A percentile compares a stretch with the other conserved stretches of the same genome.
phyloP scores from a whole-genome alignment of 2,888 invertebrate species.

The Dinocampus coccinellae region DNA sequence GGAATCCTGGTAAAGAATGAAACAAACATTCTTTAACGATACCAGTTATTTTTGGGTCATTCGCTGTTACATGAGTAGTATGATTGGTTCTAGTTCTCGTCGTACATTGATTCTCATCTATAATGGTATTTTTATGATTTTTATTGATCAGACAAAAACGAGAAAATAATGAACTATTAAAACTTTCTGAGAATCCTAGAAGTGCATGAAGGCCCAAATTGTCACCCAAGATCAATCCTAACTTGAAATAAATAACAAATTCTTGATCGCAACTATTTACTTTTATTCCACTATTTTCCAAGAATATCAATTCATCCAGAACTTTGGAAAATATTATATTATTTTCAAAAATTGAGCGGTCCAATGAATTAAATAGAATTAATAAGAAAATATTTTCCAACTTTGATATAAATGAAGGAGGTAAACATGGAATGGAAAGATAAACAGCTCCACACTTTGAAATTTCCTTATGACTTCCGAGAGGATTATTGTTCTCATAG shows the following conservation, averaged over 20 bases:
- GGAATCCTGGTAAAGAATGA: constrained; percentile 31
- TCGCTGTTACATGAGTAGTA: constrained; percentile 1
- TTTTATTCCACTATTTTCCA: constrained; percentile 34
- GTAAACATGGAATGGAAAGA: constrained; percentile 39
- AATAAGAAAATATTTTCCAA: constrained; percentile 44
- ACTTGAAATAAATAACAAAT: constrained; percentile 35
- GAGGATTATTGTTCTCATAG: constrained; percentile 46
- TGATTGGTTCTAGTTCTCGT: constrained; percentile 32
- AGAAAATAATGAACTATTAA: constrained; percentile 39
- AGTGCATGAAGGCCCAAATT: constrained; percentile 42
- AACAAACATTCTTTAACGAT: constrained; percentile 35
- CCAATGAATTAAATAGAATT: constrained; percentile 43
- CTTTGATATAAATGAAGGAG: constrained; percentile 39
- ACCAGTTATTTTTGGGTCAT: constrained; percentile 33
- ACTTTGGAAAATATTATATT: constrained; percentile 30
- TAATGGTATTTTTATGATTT: constrained; percentile 19
- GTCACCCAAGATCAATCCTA: constrained; percentile 41
- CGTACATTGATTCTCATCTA: constrained; percentile 25
- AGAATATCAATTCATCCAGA: constrained; percentile 38
- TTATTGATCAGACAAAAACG: constrained; percentile 41
- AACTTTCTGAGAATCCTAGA: constrained; percentile 38
- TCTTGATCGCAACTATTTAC: background rate
- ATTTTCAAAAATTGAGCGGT: constrained; percentile 38
- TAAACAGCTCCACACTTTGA: constrained; percentile 45
- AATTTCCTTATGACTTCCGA: constrained; percentile 45